Evolutionary conservation across 2,888 invertebrate genomes (phyloP), one percentile per base, ranked within the genome.

Genomic region (Apamea monoglypha): DNA sequence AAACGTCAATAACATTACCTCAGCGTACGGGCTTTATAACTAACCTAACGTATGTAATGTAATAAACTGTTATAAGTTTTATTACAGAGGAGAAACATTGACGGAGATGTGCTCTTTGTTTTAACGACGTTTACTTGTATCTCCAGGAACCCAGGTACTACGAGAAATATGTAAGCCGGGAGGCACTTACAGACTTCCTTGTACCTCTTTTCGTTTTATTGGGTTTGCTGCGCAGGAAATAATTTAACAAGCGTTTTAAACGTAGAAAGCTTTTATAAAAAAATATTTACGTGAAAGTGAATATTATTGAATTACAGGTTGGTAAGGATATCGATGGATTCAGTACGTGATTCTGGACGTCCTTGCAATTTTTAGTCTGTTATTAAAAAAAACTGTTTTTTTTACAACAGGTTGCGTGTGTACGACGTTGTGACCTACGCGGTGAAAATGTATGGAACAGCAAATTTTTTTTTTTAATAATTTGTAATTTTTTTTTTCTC

Each of bases 41-140:
- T n/a, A 61, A 69, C 53, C 25, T 78, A 64, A 83, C 16, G n/a
- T 69, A 77, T 59, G 18, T 78, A 64, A 83, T 14, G 29, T 70
- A 78, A 64, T 69, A 78, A 50, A 64, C 77, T 61, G 25, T n/a
- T 69, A 4, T 36, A 61, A 16, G 36, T 71, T 84, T 66, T 81
- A 84, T 36, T 70, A 29, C 50, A 25, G 6, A 8, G 1, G 25
- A 56, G 47, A 32, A 80, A 80, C 47, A 72, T 21, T 53, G 66
- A 56, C n/a, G 18, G n/a, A 10, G 21, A 80, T 50, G 77, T 76
- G 53, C 70, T 61, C 29, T 44, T 63, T 44, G 53, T 70, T 84
- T 47, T 79, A 79, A 67, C 36, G 50, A 84, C 36, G 18, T 53
- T 66, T 10, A 29, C 36, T 67, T 53, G 21, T 63, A 36, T 44